Evolutionary conservation across 2,888 invertebrate species (phyloP).

Genomic region (Lasioglossum lativentre): DNA sequence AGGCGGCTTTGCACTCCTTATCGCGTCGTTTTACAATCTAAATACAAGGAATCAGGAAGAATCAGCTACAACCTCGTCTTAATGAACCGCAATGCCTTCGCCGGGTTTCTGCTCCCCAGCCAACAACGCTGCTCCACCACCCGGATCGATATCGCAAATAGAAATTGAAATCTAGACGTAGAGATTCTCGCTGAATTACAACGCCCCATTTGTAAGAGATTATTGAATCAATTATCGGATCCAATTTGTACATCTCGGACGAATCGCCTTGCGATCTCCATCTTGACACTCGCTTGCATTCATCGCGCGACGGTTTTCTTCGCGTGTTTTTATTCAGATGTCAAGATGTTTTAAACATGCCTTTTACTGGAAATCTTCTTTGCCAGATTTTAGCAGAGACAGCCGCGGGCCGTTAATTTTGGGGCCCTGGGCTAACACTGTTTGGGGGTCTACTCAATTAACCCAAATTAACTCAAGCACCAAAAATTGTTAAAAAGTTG

Average conservation of each 20-base stretch:
- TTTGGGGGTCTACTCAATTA: too few species aligned
- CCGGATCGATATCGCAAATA: slow-evolving; percentile 31
- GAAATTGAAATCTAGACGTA: slow-evolving; percentile 17
- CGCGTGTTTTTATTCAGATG: neutral
- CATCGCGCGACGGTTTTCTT: neutral
- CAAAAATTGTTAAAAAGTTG: too few species aligned
- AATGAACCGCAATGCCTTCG: slow-evolving; percentile 66
- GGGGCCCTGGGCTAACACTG: too few species aligned
- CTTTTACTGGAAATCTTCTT: too few species aligned
- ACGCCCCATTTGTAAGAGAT: neutral
- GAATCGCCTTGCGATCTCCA: neutral
- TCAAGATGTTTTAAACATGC: neutral
- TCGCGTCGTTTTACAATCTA: slow-evolving; percentile 75
- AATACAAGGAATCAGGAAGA: slow-evolving; percentile 75
- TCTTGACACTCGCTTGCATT: neutral
- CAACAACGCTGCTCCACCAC: slow-evolving; percentile 15
- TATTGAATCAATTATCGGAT: slow-evolving; percentile 21
- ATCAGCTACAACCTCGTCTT: slow-evolving; percentile 64
- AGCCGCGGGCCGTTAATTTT: too few species aligned
- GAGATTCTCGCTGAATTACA: slow-evolving; percentile 6
- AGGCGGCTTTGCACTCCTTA: slow-evolving; percentile 68
- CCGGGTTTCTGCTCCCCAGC: slow-evolving; percentile 2
- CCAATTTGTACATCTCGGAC: slow-evolving; percentile 7
- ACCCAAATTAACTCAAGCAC: too few species aligned
- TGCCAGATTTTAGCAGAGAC: too few species aligned